Evolutionary conservation across 2,113 vertebrate genomes (phyloP), one percentile per base, ranked within the genome.

Genomic region (Ia io): DNA sequence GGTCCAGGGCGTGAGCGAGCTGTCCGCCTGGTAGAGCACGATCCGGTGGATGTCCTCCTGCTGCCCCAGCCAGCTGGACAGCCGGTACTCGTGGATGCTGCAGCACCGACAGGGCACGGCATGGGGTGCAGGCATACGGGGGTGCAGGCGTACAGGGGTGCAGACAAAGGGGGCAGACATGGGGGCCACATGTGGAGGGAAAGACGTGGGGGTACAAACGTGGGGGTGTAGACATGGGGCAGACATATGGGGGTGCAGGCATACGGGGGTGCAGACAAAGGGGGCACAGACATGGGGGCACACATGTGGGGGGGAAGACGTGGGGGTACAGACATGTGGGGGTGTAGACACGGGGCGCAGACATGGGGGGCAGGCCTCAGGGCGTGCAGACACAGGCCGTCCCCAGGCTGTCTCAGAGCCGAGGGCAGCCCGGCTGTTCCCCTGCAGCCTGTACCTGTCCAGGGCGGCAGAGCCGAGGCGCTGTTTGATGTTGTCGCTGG

Each of bases 21-120:
- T 93, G 97, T 99, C 99, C 0, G 99, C 99, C 98, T 99, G 99
- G 98, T 99, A 99, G 2, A 99, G 98, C 70, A 99, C 99, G 0
- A 99, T 99, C 4, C 99, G 98, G 97, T 99, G 99, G 90, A 99
- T 99, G 88, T 99, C 99, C 89, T 99, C 99, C 98, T 99, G 99
- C 97, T 99, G 99, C 0, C 99, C 99, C 83, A 99, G 98, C 99
- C 99, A 99, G 96, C 99, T 99, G 59, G 98, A 99, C 35, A 99
- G 98, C 0, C 99, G 98, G 96, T 99, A 99, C 96, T 99, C 99
- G 0, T 99, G 99, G 94, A 99, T 97, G 37, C 99, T 99, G 96
- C 2, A 23, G 17, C 42, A 7, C 53, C 53, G 22, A 32, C 59
- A 84, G 1, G 3, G 20, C 44, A 47, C 10, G 11, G 17, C 11